Evolutionary conservation across 2,888 invertebrate genomes (phyloP).

Genomic region (Quadroppia sp.): DNA sequence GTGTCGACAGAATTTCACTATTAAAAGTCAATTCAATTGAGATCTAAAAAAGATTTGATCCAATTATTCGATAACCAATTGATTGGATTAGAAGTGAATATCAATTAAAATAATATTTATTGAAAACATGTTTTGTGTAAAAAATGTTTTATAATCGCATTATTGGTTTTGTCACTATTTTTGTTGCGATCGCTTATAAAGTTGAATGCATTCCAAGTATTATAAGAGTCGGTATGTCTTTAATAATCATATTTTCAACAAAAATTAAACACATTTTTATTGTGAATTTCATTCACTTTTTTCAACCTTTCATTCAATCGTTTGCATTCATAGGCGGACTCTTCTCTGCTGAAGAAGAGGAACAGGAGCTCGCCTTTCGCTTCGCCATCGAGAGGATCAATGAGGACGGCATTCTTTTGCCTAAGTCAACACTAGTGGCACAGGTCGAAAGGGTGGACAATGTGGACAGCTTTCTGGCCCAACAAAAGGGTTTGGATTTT

Average conservation of each 20-base stretch:
- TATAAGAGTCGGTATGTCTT: constrained; percentile 21
- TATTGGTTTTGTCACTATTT: constrained; percentile 21
- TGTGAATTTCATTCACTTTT: too few species aligned
- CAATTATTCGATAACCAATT: background rate
- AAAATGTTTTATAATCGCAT: too few species aligned
- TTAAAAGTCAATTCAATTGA: background rate
- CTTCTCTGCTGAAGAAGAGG: constrained; percentile 56
- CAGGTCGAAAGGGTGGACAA: constrained; percentile 84
- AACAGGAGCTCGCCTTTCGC: constrained; percentile 67
- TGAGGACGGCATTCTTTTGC: constrained; percentile 67
- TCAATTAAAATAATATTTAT: background rate
- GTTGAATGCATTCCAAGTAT: constrained; percentile 22
- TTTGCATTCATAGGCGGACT: constrained; percentile 43
- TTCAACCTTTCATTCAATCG: too few species aligned
- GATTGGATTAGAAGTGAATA: background rate
- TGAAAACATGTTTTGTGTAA: background rate
- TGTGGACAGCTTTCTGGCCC: constrained; percentile 88
- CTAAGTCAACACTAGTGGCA: constrained; percentile 75
- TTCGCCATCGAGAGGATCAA: constrained; percentile 88
- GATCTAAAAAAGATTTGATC: background rate
- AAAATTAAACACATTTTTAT: background rate
- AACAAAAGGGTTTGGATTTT: constrained; percentile 76
- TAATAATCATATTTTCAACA: background rate
- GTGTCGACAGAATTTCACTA: background rate
- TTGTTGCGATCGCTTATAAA: background rate